Conservation (phyloP, 2,888 invertebrate species). For the Apomyelois bistriatella region DNA sequence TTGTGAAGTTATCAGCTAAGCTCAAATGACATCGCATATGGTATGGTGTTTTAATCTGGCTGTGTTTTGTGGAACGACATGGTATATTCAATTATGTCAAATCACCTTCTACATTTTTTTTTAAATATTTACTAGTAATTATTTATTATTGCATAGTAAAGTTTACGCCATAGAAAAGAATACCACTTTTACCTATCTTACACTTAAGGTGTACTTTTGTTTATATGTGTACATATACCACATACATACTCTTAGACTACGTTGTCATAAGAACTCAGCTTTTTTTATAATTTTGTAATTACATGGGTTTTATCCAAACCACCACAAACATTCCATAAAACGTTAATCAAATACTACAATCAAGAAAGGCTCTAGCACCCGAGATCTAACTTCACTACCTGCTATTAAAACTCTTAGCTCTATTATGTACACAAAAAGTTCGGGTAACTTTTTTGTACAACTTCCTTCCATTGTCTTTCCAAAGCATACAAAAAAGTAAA, state of each 20-base stretch:
- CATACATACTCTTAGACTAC: too few species aligned
- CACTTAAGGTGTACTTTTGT: too few species aligned
- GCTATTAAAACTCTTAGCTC: constrained; percentile 36
- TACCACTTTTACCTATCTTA: too few species aligned
- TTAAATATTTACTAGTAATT: too few species aligned
- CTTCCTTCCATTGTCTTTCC: constrained; percentile 22
- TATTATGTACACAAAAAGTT: constrained; percentile 54
- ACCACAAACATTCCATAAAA: neutral
- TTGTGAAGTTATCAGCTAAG: neutral
- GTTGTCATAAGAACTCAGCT: too few species aligned
- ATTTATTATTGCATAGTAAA: too few species aligned
- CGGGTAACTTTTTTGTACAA: constrained; percentile 73
- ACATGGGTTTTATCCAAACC: neutral
- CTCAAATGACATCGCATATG: neutral
- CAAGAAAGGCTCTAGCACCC: constrained; percentile 49
- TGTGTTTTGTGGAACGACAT: too few species aligned
- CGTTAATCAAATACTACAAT: constrained; percentile 8
- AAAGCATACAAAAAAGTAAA: constrained; percentile 33
- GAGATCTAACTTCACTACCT: constrained; percentile 31
- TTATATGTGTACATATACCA: too few species aligned
- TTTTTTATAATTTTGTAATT: constrained; percentile 3
- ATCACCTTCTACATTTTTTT: too few species aligned
- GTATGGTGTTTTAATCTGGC: too few species aligned
- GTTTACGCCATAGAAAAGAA: too few species aligned
- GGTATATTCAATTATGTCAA: too few species aligned